phyloP scores from a whole-genome alignment of 2,113 vertebrate genomes.

The Ceyx margarethae region DNA sequence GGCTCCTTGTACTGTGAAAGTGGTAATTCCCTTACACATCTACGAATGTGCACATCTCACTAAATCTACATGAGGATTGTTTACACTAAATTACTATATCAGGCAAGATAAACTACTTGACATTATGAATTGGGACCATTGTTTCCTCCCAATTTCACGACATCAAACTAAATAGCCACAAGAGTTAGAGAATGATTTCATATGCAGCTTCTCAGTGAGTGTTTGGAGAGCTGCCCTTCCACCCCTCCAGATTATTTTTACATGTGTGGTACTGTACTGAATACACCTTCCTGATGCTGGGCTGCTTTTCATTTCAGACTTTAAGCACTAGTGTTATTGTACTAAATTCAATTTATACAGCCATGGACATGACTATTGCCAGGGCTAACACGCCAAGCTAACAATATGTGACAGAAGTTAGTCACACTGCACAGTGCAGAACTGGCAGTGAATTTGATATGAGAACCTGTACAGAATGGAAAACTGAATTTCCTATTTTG shows the following conservation, averaged over 20 bases:
- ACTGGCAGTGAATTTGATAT: background rate
- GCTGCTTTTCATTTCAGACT: background rate
- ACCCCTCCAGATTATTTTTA: background rate
- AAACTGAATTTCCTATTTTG: background rate
- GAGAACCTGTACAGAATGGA: background rate
- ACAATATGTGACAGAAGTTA: background rate
- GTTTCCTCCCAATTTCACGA: constrained; percentile 3
- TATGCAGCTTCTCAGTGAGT: background rate
- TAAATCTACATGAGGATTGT: background rate
- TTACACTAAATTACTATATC: background rate
- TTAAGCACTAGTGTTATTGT: background rate
- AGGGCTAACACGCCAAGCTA: background rate
- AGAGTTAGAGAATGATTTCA: background rate
- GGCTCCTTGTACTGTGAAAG: background rate
- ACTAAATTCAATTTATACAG: background rate
- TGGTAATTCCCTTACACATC: background rate
- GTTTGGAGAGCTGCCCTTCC: background rate
- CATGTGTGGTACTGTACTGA: background rate
- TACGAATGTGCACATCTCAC: background rate
- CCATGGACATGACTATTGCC: background rate
- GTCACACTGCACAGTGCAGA: background rate
- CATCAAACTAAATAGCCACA: background rate
- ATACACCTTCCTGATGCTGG: background rate
- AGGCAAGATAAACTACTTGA: background rate
- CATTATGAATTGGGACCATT: background rate